phyloP scores from a whole-genome alignment of 35 echinoderm and acorn worm species.

The Nesometra sesokonis region DNA sequence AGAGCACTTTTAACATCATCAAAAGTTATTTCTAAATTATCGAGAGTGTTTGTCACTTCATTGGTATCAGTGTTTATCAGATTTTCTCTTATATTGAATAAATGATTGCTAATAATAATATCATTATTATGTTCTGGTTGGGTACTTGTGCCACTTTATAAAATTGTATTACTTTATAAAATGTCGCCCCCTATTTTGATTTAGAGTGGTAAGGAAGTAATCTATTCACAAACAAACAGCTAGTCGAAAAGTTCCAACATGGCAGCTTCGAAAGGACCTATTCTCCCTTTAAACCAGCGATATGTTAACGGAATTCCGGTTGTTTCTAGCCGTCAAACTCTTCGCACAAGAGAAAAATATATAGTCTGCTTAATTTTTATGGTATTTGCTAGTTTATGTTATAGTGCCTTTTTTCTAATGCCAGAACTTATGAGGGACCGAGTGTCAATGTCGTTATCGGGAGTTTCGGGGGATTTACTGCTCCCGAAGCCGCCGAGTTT shows the following conservation, averaged over 20 bases:
- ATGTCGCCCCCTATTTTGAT: background rate
- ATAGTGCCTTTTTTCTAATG: conserved; percentile 76
- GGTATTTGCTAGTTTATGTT: conserved; percentile 82
- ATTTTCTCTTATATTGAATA: too few species aligned
- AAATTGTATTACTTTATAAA: too few species aligned
- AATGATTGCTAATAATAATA: too few species aligned
- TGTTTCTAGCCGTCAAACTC: conserved; percentile 40
- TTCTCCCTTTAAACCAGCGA: conserved; percentile 66
- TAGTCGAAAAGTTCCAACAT: conserved; percentile 4
- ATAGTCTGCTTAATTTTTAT: conserved; percentile 78
- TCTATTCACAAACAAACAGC: background rate
- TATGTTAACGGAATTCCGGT: conserved; percentile 71
- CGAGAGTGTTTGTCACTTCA: too few species aligned
- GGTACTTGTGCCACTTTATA: too few species aligned
- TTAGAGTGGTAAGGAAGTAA: background rate
- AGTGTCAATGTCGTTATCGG: conserved; percentile 39
- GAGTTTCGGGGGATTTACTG: conserved; percentile 42
- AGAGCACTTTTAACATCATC: too few species aligned
- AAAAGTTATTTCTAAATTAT: too few species aligned
- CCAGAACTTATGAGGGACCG: conserved; percentile 55
- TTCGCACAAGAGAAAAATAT: conserved; percentile 76
- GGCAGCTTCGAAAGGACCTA: conserved; percentile 31
- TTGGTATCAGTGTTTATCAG: too few species aligned
- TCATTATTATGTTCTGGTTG: too few species aligned
- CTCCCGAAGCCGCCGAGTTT: background rate